phyloP scores from a whole-genome alignment of 2,888 invertebrate species.

The Bimastos eiseni region DNA sequence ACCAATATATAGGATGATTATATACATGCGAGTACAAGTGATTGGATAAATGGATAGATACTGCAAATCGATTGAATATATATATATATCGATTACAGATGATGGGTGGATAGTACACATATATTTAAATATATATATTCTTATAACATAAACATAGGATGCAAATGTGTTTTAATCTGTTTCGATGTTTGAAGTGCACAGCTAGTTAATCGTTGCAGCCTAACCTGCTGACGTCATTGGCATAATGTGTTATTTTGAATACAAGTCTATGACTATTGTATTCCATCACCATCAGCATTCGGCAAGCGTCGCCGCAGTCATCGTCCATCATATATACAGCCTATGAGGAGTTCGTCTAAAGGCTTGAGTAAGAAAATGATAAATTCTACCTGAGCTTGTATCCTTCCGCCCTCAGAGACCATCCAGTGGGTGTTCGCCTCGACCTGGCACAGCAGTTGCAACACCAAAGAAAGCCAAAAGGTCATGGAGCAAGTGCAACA shows the following conservation, averaged over 20 bases:
- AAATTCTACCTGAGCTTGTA: constrained; percentile 72
- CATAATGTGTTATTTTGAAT: no score
- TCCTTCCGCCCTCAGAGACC: constrained; percentile 78
- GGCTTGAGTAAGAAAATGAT: background rate
- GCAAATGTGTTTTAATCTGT: background rate
- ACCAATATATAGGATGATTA: background rate
- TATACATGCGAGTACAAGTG: no score
- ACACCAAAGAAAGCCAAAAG: background rate
- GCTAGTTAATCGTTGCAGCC: background rate
- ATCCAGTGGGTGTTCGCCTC: constrained; percentile 56
- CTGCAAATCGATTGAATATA: background rate
- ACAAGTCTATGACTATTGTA: no score
- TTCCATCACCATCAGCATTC: background rate
- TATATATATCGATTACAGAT: background rate
- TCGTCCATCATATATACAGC: background rate
- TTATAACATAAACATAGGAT: no score
- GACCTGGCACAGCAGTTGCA: background rate
- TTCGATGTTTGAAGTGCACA: rapidly evolving
- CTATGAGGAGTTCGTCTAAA: background rate
- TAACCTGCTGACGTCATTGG: background rate
- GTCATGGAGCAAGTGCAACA: background rate
- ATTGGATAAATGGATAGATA: no score
- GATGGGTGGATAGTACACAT: no score
- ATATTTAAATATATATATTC: background rate
- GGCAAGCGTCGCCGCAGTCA: background rate